Evolutionary conservation across 2,888 invertebrate genomes (phyloP).

Genomic region (Labia minor): DNA sequence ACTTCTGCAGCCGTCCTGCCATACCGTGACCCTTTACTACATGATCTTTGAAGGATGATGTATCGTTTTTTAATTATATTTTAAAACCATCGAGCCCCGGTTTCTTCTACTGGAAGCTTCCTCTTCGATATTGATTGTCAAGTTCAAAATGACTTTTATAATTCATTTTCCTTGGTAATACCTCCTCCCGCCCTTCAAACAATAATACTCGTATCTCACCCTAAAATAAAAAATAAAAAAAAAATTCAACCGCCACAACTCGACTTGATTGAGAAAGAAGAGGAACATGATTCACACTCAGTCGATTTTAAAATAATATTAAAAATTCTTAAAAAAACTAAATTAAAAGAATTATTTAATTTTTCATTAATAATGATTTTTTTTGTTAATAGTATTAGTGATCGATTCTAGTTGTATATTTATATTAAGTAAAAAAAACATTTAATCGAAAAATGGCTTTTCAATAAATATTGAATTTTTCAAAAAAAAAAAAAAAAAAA

Average conservation of each 20-base stretch:
- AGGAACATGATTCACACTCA: neutral
- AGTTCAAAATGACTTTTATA: conserved; percentile 16
- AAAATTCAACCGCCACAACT: neutral
- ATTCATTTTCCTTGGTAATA: neutral
- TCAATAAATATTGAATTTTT: too few relatives aligned
- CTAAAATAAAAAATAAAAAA: conserved; percentile 1
- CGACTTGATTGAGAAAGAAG: neutral
- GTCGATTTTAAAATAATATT: too few relatives aligned
- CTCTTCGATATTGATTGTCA: conserved; percentile 13
- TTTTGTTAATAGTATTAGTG: too few relatives aligned
- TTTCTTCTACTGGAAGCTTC: conserved; percentile 31
- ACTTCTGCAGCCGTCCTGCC: neutral
- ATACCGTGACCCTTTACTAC: neutral
- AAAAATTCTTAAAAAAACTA: too few relatives aligned
- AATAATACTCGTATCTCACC: neutral
- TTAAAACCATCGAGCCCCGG: conserved; percentile 32
- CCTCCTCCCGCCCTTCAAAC: neutral
- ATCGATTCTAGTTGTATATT: too few relatives aligned
- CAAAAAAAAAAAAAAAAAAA: too few relatives aligned
- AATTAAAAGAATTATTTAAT: too few relatives aligned
- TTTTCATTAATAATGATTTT: too few relatives aligned
- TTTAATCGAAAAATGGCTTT: too few relatives aligned
- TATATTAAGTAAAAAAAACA: too few relatives aligned
- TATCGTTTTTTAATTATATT: conserved; percentile 25
- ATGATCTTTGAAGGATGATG: conserved; percentile 20